phyloP scores from a whole-genome alignment of 2,113 vertebrate species.

The Phalacrocorax aristotelis region DNA sequence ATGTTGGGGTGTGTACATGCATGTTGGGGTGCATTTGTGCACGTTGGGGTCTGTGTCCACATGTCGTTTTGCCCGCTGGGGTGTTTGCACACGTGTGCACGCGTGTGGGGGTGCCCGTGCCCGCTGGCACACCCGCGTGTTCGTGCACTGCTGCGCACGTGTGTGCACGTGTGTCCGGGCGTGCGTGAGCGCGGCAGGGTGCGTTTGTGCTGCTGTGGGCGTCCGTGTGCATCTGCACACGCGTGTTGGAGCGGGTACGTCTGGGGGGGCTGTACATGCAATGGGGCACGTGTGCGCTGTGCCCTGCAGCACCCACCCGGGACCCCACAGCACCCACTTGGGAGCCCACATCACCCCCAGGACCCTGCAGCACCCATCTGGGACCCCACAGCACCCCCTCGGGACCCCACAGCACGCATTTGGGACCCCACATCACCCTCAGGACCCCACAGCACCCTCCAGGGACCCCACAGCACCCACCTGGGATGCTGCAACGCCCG shows the following conservation, averaged over 20 bases:
- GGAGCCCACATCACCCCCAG: background rate
- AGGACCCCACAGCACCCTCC: too few relatives aligned
- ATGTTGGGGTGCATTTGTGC: too few relatives aligned
- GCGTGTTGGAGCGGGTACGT: background rate
- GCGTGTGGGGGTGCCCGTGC: background rate
- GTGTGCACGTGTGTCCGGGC: background rate
- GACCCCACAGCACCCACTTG: background rate
- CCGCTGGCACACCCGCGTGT: background rate
- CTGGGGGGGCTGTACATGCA: background rate
- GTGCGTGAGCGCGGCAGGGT: background rate
- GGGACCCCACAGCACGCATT: background rate
- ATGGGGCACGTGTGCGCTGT: background rate
- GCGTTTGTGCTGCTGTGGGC: background rate
- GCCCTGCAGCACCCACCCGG: background rate
- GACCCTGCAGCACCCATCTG: too few relatives aligned
- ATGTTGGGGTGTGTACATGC: too few relatives aligned
- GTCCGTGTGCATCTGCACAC: background rate
- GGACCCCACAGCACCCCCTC: too few relatives aligned
- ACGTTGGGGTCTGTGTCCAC: too few relatives aligned
- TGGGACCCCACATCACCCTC: too few relatives aligned
- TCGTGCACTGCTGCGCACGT: too few relatives aligned
- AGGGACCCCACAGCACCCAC: too few relatives aligned
- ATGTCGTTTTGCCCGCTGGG: background rate
- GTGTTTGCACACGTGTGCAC: background rate
- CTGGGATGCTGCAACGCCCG: too few relatives aligned